phyloP scores from a whole-genome alignment of 2,888 invertebrate genomes.

The Drosophila tanythrix region DNA sequence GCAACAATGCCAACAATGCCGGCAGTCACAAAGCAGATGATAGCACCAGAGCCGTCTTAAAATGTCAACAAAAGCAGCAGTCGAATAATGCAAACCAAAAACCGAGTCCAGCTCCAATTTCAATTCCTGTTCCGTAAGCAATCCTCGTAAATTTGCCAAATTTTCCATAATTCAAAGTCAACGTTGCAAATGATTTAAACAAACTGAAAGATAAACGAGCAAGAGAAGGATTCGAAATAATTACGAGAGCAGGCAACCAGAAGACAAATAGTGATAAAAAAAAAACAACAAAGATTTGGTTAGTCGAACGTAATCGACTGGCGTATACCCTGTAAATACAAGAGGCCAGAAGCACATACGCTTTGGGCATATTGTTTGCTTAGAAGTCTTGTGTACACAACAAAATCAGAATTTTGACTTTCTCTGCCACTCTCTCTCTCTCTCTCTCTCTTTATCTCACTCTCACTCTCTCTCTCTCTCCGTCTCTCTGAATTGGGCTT shows the following conservation, averaged over 20 bases:
- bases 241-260: constrained; percentile 36
- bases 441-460: neutral
- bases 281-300: constrained; percentile 3
- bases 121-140: constrained; percentile 1
- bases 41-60: neutral
- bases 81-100: constrained; percentile 1
- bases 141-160: constrained; percentile 49
- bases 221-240: constrained; percentile 33
- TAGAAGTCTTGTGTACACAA: no score
- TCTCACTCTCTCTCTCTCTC: neutral
- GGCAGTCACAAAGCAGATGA: neutral
- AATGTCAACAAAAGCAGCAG: neutral
- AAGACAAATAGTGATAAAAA: constrained; percentile 13
- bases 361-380: no score
- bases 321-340: constrained; percentile 4
- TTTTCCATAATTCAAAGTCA: constrained; percentile 62
- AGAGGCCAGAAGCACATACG: neutral
- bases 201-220: constrained; percentile 44
- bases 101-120: constrained; percentile 4
- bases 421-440: neutral
- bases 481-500: constrained; percentile 14
- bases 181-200: constrained; percentile 54
- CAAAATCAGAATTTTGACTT: neutral
- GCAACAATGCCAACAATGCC: constrained; percentile 1
- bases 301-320: neutral